Evolutionary conservation across 2,888 invertebrate genomes (phyloP), one percentile per base, ranked within the genome.

Genomic region (Calephelis perditalis): DNA sequence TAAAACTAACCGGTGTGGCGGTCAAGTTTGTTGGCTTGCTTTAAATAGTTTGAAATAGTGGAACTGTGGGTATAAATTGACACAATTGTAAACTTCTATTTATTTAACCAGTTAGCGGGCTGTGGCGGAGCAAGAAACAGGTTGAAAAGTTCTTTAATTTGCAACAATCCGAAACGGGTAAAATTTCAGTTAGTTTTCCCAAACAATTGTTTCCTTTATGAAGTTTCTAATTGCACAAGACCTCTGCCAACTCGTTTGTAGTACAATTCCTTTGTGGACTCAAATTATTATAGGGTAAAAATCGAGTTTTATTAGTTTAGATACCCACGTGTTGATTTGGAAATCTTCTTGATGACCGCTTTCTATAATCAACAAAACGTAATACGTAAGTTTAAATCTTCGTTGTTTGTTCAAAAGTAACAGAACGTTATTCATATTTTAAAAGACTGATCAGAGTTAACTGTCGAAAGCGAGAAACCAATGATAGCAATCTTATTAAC

Each of bases 91-190:
- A 49, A 49, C 15, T 49, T 49, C 49, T 35, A 49, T 49, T 49
- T 49, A 49, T 49, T 49, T 49, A 52, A 52, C 52, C 26, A 52
- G 52, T 52, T 52, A 52, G 52, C 52, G 11, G 52, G 52, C 26
- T 52, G 35, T 11, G 10, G 10, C 9, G 15, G 15, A 36, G 52
- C 52, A 35, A 52, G 52, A 52, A 52, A 35, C 35, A 52, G 35
- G 11, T 35, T 36, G 35, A 11, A 52, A 52, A 35, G 26, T 52
- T 35, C 26, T 52, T 35, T 35, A 52, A 35, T 52, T 52, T 52
- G 52, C 52, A 52, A 52, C 52, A 52, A 52, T 11, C 52, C 11
- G 52, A 52, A 52, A 52, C 35, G 35, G 26, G 11, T 7, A 52
- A 52, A 52, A 52, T 52, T 52, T 52, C 52, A 35, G 26, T 11